A percentile compares a stretch with the other conserved stretches of the same genome.
These are phyloP conservation scores for Agriopis leucophaearia DNA, from an alignment of 2,888 invertebrate genomes.

Conservation along the genomic window DNA sequence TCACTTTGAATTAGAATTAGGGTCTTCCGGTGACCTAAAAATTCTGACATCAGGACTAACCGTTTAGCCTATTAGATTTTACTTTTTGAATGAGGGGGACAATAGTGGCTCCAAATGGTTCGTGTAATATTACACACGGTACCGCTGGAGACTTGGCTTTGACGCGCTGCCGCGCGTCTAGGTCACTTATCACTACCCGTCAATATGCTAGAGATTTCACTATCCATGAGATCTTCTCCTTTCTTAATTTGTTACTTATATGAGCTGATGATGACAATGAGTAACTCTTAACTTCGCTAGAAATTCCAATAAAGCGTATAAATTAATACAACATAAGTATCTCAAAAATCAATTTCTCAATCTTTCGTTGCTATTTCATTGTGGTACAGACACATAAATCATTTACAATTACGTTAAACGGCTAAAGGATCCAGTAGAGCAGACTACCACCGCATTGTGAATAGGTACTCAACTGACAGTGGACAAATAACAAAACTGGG, in stretches of 20 bases:
- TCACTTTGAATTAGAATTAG: no score
- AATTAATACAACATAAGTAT: conserved; percentile 56
- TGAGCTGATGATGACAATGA: conserved; percentile 3
- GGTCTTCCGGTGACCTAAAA: no score
- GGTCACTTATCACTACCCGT: no score
- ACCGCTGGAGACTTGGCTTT: no score
- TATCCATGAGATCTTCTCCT: no score
- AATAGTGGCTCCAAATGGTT: no score
- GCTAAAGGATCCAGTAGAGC: conserved; percentile 76
- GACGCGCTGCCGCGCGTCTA: no score
- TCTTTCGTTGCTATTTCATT: conserved; percentile 75
- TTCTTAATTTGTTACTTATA: background rate
- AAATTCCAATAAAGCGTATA: conserved; percentile 51
- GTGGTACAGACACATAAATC: conserved; percentile 81
- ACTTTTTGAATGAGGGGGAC: no score
- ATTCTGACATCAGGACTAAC: no score
- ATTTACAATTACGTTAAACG: conserved; percentile 85
- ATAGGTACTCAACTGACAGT: conserved; percentile 86
- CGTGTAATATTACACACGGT: no score
- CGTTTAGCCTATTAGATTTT: no score
- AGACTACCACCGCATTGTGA: conserved; percentile 83
- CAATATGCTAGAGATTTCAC: no score
- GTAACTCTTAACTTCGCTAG: conserved; percentile 37
- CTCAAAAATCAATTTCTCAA: conserved; percentile 79
- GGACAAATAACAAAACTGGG: conserved; percentile 87